Evolutionary conservation across 2,797 vertebrate species (phyloP), one percentile per base, ranked within the genome.

Genomic region (Leptatherina wallacei): DNA sequence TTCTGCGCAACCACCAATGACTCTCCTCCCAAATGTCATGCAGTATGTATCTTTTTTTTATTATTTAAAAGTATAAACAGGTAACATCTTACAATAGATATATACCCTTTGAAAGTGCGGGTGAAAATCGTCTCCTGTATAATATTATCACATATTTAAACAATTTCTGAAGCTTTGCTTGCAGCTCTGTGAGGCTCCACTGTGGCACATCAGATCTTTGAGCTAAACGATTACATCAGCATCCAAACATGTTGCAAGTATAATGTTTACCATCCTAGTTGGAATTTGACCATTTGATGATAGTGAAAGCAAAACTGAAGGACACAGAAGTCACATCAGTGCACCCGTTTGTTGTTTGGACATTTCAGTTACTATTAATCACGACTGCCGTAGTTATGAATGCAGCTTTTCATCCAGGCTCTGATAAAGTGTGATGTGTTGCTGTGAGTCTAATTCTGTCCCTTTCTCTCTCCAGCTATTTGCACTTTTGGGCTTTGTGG

Each of bases 401-500:
- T 30, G 32, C 29, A 62, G 6, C 29, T 12, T 24, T 55, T 62
- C 22, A 40, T 36, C 33, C 11, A 13, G 22, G 49, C 47, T 29
- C 0, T 8, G 6, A 54, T 14, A 32, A 10, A 22, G 14, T 6
- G n/a, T 9, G 9, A 33, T 44, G 8, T 36, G 4, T 40, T 51
- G 22, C 11, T 35, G 1, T 18, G 18, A 36, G 20, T 73, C 2
- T 71, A 4, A 61, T 18, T 49, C 38, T 32, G 2, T 71, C 5
- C 10, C 18, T 29, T 38, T 38, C 32, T 20, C 16, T 54, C 1
- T 13, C 0, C 92, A 99, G 98, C 65, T 96, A 7, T 98, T 98
- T 79, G 95, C 98, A 64, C 92, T 98, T 76, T 74, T 99, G 44
- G 98, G 98, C 18, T 99, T 99, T 78, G 58, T 98, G 86, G 96